These are phyloP conservation scores for Choloepus hoffmanni DNA, from an alignment of 2,113 vertebrate genomes.

Conservation along the genomic window DNA sequence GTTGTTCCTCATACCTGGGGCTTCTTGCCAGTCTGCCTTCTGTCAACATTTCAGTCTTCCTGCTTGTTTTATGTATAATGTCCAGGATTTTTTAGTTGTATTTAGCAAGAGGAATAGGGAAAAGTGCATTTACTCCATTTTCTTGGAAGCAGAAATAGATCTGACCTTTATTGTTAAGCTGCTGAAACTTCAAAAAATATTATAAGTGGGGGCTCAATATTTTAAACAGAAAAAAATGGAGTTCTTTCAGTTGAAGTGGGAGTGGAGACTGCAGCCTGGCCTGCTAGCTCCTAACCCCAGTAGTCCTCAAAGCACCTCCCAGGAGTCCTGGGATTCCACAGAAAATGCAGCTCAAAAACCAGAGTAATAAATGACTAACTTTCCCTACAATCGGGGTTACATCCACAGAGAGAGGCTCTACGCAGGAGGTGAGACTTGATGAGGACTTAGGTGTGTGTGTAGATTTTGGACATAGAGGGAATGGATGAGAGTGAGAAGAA, in stretches of 20 bases:
- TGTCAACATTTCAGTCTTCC: background rate
- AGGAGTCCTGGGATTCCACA: background rate
- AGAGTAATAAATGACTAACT: background rate
- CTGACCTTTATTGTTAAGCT: background rate
- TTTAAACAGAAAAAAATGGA: background rate
- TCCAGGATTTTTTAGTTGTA: background rate
- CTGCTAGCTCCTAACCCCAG: no score
- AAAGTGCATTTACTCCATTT: background rate
- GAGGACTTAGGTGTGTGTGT: background rate
- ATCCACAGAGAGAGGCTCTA: background rate
- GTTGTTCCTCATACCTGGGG: background rate
- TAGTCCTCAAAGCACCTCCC: background rate
- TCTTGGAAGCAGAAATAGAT: background rate
- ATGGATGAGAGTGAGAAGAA: background rate
- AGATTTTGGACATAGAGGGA: background rate
- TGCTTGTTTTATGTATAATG: background rate
- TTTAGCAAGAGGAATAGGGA: background rate
- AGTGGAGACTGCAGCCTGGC: background rate
- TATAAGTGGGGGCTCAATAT: background rate
- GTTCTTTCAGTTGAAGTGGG: background rate
- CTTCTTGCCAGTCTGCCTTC: background rate
- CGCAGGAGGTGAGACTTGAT: background rate
- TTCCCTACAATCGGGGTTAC: background rate
- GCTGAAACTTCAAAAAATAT: background rate
- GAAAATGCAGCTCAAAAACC: background rate